Evolutionary conservation across 2,797 vertebrate genomes (phyloP), one percentile per base, ranked within the genome.

Genomic region (Otus scops): DNA sequence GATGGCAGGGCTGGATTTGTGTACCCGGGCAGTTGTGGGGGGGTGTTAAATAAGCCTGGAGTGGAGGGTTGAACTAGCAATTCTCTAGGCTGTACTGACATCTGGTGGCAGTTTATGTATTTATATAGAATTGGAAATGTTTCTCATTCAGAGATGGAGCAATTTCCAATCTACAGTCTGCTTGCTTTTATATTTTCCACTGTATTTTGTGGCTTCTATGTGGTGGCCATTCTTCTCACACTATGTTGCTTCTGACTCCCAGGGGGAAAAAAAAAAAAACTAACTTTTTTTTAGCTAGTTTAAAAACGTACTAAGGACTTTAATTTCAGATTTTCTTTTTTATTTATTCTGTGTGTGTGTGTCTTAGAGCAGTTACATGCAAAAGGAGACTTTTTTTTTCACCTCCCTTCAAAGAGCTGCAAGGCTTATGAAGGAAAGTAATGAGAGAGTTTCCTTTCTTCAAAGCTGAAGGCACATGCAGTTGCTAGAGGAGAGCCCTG

Each of bases 21-120:
- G 28, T 53, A 47, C 12, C 13, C 5, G 7, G 13, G 7, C 10
- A n/a, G n/a, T 0, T 17, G 41, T 69, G 14, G 3, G 4, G 12
- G 7, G 43, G 5, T 27, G 5, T 67, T 76, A 67, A 83, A 50
- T 54, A 60, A 54, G 34, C 4, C 23, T n/a, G 59, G 38, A 41
- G 56, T 2, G 20, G 18, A 30, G 45, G 26, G 47, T 59, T 74
- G 6, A 54, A 32, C 39, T 32, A 36, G 8, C 28, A 20, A n/a
- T 97, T 89, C 13, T 88, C 79, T 95, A 56, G 82, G 73, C 78
- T 97, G 74, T 82, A 83, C 94, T 97, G 98, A 97, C 98, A 98
- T 86, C 98, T 98, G 90, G 92, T 97, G 98, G 98, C 73, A 53
- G 27, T 69, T 75, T 48, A 7, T 77, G 4, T 61, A 28, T 48